Conservation (phyloP, 2,797 vertebrate species). For the Eleutherodactylus coqui region DNA sequence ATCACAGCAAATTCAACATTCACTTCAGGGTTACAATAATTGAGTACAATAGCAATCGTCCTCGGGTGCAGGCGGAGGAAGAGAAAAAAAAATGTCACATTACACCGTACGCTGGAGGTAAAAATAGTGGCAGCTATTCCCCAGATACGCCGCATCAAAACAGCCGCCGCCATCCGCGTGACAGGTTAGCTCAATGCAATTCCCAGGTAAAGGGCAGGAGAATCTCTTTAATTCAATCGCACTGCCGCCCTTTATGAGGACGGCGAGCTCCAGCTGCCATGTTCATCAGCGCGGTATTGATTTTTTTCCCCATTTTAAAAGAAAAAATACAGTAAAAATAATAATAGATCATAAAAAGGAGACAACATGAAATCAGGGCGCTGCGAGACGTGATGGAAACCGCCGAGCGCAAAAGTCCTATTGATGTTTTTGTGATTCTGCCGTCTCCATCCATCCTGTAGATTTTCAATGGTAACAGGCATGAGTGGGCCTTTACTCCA, state of each 20-base stretch:
- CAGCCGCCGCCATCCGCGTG: constrained; percentile 12
- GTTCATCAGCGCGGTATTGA: constrained; percentile 39
- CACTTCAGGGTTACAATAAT: constrained; percentile 31
- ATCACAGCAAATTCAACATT: constrained; percentile 13
- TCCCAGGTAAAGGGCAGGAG: constrained; percentile 35
- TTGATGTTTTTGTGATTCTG: no score
- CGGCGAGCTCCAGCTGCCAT: neutral
- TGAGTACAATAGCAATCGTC: constrained; percentile 41
- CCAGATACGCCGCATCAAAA: constrained; percentile 34
- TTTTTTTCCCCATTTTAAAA: constrained; percentile 4
- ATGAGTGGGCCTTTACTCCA: no score
- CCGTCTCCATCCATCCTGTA: no score
- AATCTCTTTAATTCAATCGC: constrained; percentile 46
- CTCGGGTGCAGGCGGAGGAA: constrained; percentile 5
- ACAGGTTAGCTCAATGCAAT: constrained; percentile 42
- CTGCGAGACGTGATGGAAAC: neutral
- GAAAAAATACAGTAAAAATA: neutral
- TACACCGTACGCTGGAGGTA: neutral
- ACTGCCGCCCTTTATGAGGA: constrained; percentile 20
- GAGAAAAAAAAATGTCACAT: neutral
- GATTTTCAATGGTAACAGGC: no score
- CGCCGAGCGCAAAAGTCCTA: neutral
- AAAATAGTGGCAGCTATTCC: constrained; percentile 47
- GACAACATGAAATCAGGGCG: neutral
- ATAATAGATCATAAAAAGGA: neutral